Conservation (phyloP, 2,888 invertebrate genomes). For the Eupithecia abbreviata region DNA sequence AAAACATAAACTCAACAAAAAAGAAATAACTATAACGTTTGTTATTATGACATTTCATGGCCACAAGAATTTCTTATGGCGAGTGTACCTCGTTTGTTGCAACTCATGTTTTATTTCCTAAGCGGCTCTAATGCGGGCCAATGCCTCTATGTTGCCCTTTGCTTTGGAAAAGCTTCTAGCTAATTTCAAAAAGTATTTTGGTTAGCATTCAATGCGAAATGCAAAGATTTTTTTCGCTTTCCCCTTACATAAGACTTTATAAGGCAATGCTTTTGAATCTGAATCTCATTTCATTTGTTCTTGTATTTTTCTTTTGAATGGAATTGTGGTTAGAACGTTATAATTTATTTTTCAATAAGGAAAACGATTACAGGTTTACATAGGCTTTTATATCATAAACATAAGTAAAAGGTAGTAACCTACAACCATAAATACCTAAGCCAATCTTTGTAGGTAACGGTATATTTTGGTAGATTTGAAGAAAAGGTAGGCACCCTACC, state of each 20-base stretch:
- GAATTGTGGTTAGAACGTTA: constrained; percentile 1
- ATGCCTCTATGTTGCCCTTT: constrained; percentile 28
- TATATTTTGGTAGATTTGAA: not conserved
- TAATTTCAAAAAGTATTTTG: constrained; percentile 30
- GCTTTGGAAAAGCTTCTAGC: constrained; percentile 29
- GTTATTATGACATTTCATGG: too few species aligned
- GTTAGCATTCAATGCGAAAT: constrained; percentile 22
- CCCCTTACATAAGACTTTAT: constrained; percentile 6
- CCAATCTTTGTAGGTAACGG: not conserved
- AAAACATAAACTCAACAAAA: too few species aligned
- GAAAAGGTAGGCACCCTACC: not conserved
- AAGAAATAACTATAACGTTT: too few species aligned
- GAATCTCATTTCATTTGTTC: constrained; percentile 11
- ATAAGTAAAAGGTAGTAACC: not conserved
- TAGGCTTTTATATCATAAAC: not conserved
- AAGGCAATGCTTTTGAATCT: constrained; percentile 10
- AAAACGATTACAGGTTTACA: constrained; percentile 3
- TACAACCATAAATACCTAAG: not conserved
- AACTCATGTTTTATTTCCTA: constrained; percentile 29
- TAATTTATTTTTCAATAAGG: constrained; percentile 15
- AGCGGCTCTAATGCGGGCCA: constrained; percentile 26
- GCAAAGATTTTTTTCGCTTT: constrained; percentile 12
- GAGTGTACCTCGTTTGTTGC: constrained; percentile 30
- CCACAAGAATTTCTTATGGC: constrained; percentile 1
- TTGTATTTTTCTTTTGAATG: constrained; percentile 10